Base-by-base conservation (phyloP, 2,888 invertebrate species). In the Andrena praecox region DNA sequence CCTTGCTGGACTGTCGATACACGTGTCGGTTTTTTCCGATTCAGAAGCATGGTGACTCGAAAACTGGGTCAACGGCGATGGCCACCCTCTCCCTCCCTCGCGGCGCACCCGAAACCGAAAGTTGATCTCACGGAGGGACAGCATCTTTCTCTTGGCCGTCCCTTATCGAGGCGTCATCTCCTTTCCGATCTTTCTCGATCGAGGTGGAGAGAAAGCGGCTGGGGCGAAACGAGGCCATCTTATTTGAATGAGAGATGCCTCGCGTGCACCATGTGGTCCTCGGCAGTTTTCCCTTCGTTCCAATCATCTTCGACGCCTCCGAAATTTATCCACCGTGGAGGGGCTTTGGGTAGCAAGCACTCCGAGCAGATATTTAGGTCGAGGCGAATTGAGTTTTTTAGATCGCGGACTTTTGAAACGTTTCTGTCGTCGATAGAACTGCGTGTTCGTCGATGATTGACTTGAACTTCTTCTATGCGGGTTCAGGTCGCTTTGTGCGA, bases 201-300 rank as follows among this genome's bases (percentile, higher is more conserved):
- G 84, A 80, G 87, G 79, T 77, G 89, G 92, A 91, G 92, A 92
- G 92, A 92, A 92, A 92, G 92, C 92, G 88, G 86, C 84, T 79
- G 74, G 33, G 6, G 77, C 80, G 89, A 90, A 92, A 91, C 85
- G 89, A 87, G 91, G 91, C 79, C 91, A 85, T 84, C 87, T 89
- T 85, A 88, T 90, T 91, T 90, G 87, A 89, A 89, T 89, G 89
- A 88, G 82, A 89, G 87, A 91, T 80, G 54, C 86, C 86, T 85
- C 89, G 80, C 81, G 16, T 42, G 80, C 73, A 68, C 66, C 80
- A 50, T 48, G 63, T 63, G 79, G 50, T 63, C 73, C 75, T 4
- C 54, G 54, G 10, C 70, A 62, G 73, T 87, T 88, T 87, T 87
- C 85, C 82, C 80, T 80, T 87, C 76, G 81, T 78, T 72, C 42